Evolutionary conservation across 2,888 invertebrate genomes (phyloP), one percentile per base, ranked within the genome.

Genomic region (Scaptomyza cyrtandrae): DNA sequence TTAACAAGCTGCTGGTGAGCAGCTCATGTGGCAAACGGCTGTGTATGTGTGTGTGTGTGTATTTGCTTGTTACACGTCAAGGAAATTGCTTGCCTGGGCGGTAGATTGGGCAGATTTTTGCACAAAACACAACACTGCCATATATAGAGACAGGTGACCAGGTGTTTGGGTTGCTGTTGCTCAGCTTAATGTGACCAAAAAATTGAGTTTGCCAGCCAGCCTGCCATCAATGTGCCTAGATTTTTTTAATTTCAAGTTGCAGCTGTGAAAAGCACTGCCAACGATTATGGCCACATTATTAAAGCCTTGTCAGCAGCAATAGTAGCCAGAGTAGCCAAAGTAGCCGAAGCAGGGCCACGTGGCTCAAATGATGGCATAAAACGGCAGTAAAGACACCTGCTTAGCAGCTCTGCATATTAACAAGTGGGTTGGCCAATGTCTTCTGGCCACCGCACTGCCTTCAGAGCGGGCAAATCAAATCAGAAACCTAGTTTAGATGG

Each of bases 281-380:
- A 65, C 65, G 75, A 78, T 75, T 70, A 74, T 61, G 56, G 46
- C 16, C 61, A 56, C 62, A 74, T 66, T 76, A 78, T 76, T 76
- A 74, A 70, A 74, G 65, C 54, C 70, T 37, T 74, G 64, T 74
- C 78, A 74, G 60, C 27, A 43, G 45, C 57, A 54, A 9, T 29
- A 29, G 54, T 35, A 57, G 14, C 13, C 3, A 9, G 1, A 44
- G 50, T 27, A 56, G 16, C 39, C 5, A 6, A 35, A 52, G 39
- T 52, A 45, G 31, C 27, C 10, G 9, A 24, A 39, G 44, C 19
- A 43, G 48, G 31, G 43, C 61, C 79, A 76, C 81, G 80, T 77
- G 80, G 66, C 71, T 65, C 65, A 86, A 88, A 88, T 88, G 72
- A 88, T 83, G 86, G 84, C 86, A 88, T 80, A 71, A 88, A 83